Evolutionary conservation across 2,113 vertebrate species (phyloP), one percentile per base, ranked within the genome.

Genomic region (Oreocharis arfaki): DNA sequence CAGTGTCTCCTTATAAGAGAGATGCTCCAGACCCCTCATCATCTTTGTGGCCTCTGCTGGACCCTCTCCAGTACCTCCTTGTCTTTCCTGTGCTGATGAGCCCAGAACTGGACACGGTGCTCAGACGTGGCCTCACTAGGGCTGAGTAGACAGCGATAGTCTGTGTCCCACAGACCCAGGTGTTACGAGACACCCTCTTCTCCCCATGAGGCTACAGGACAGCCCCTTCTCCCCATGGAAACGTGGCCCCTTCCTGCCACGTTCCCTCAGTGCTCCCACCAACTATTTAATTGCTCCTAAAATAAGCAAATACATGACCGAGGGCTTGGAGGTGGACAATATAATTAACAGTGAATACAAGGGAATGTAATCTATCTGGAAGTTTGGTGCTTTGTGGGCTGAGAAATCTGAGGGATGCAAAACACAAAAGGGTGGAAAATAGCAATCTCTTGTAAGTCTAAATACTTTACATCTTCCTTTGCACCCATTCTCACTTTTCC

Each of bases 131-230:
- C n/a, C 47, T 41, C 57, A 10, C 9, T 22, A 50, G 18, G 21
- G 12, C 50, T 0, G 4, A 65, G 32, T 0, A 9, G 27, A 13
- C 33, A 50, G 50, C 18, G 28, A 9, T 4, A 33, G 7, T 28
- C 33, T 39, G 22, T 65, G 68, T 39, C 52, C 27, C 23, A 50
- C 18, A 39, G 23, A 17, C 3, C 44, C 61, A 32, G 61, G 52
- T 13, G 27, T 14, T 33, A 81, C 0, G 1, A 37, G 27, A 9
- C 37, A 10, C 6, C 7, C 10, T 16, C 22, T 41, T 30, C 22
- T 78, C 16, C 20, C 22, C 22, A 5, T 6, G 26, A 12, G n/a
- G 18, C 5, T 18, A 18, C 0, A 0, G 41, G 39, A 20, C 78
- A 16, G 4, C 13, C 27, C 41, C 41, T 4, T 91, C 70, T 23